Base-by-base conservation (phyloP, 2,113 vertebrate genomes). In the Proteles cristata region DNA sequence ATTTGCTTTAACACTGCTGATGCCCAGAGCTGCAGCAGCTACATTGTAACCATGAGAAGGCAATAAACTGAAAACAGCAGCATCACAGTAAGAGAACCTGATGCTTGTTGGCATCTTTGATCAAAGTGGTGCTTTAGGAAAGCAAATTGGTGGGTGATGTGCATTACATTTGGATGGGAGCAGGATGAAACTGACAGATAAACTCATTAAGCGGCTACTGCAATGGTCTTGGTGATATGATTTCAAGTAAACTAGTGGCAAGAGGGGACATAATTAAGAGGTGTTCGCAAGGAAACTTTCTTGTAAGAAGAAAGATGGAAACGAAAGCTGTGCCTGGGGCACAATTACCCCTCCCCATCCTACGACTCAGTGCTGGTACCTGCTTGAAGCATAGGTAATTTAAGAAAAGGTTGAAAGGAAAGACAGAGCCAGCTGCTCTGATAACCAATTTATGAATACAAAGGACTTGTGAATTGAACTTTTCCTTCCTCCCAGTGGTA, bases 401-500 rank as follows among this genome's bases (percentile, higher is more conserved):
- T 39, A 3, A 88, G 68, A 43, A 45, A 31, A 19, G 25, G 1
- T 55, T 84, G 65, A 48, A 17, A 48, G 17, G 76, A 79, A 71
- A 77, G 65, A 31, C 2, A 28, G 25, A 85, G 26, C 45, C 39
- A 50, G n/a, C 28, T 55, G 5, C 53, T 69, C 45, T 82, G 28
- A 91, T 45, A 68, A 33, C 28, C 9, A 25, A 68, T 79, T 97
- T 83, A 68, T 50, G 55, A 73, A 55, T 43, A 74, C 39, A n/a
- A 73, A 68, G 31, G 35, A 14, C 25, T 74, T 86, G n/a, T n/a
- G 93, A 80, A n/a, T n/a, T 90, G 69, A 92, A 84, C 68, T 88
- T 93, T 92, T 74, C 43, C 68, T 95, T 76, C 84, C 93, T 84
- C 74, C 80, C 74, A 74, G 61, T 28, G 83, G 53, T 83, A 45